Conservation (phyloP, 2,888 invertebrate species). For the Therioaphis trifolii region DNA sequence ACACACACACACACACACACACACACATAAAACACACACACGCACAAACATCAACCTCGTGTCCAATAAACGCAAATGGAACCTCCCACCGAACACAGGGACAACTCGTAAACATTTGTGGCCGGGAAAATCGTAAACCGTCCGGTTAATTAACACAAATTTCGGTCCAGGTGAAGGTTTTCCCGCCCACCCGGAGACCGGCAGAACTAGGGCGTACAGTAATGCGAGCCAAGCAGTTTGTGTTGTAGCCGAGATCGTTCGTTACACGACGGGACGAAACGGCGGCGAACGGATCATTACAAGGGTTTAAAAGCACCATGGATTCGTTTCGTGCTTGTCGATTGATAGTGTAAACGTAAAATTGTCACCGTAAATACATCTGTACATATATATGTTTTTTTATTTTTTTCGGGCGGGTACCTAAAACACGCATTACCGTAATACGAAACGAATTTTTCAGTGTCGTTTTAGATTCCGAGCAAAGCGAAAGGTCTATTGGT, state of each 20-base stretch:
- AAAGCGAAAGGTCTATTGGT: no score
- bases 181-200: not conserved
- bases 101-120: slow-evolving; percentile 43
- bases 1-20: no score
- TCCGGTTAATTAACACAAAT: slow-evolving; percentile 47
- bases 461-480: no score
- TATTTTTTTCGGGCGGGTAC: no score
- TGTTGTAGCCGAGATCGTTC: no score
- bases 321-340: slow-evolving; percentile 21
- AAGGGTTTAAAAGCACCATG: slow-evolving; percentile 5
- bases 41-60: not conserved
- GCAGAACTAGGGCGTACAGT: slow-evolving; percentile 30
- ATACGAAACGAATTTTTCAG: no score
- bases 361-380: not conserved
- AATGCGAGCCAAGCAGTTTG: slow-evolving; percentile 41
- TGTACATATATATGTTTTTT: no score
- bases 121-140: not conserved
- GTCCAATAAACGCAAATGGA: slow-evolving; percentile 26
- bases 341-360: not conserved
- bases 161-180: slow-evolving; percentile 18
- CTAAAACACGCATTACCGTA: no score
- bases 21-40: no score
- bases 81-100: not conserved
- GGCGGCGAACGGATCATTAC: slow-evolving; percentile 32
- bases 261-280: no score